Conservation (phyloP, 2,797 vertebrate genomes). For the Malacoctenus gilli region DNA sequence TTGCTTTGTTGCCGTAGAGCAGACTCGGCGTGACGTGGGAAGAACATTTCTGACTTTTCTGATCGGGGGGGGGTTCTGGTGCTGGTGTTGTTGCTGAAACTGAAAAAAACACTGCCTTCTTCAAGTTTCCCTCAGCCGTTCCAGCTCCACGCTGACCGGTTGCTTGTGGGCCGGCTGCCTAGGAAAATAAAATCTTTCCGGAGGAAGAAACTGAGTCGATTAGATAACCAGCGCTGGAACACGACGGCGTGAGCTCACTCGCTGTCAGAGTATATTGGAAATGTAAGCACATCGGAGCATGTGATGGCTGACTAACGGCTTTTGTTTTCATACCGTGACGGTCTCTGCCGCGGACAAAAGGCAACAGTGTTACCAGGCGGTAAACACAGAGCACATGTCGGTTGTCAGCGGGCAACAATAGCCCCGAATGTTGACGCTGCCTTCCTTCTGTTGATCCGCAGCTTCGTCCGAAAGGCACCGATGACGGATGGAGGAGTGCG, state of each 20-base stretch:
- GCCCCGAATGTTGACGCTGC: too few relatives aligned
- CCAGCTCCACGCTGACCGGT: conserved; percentile 36
- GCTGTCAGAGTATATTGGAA: conserved; percentile 24
- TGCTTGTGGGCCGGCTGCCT: conserved; percentile 35
- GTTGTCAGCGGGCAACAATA: too few relatives aligned
- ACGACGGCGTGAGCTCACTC: conserved; percentile 35
- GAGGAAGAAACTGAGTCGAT: conserved; percentile 67
- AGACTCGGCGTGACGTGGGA: conserved; percentile 37
- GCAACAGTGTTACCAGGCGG: conserved; percentile 35
- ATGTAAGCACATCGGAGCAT: conserved; percentile 30
- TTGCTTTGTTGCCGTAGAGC: conserved; percentile 58
- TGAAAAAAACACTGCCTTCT: conserved; percentile 14
- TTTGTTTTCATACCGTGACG: conserved; percentile 40
- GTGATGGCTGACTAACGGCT: conserved; percentile 25
- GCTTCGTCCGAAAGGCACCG: conserved; percentile 44
- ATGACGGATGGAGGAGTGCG: conserved; percentile 61
- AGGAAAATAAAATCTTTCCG: conserved; percentile 59
- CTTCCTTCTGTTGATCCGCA: conserved; percentile 61
- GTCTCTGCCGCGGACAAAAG: too few relatives aligned
- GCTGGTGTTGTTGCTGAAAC: too few relatives aligned
- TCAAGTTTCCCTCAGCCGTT: conserved; percentile 20
- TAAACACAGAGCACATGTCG: conserved; percentile 58
- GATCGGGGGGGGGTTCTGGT: too few relatives aligned
- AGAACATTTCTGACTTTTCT: conserved; percentile 45
- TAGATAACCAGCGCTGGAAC: conserved; percentile 63